Conservation (phyloP, 2,888 invertebrate species). For the Acanthopleura granulata region DNA sequence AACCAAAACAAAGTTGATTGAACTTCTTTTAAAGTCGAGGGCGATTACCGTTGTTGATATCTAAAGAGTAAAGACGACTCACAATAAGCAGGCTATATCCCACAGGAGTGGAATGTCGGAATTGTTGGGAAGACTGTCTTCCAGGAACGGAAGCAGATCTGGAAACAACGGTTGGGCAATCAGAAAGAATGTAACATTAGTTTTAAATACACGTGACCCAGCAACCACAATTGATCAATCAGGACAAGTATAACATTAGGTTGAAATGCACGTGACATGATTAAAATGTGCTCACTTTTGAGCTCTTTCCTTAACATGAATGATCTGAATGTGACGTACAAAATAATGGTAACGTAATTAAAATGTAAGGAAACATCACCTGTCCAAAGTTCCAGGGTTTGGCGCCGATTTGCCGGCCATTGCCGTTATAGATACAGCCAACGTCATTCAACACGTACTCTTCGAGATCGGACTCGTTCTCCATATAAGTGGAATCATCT, state of each 20-base stretch:
- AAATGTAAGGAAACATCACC: constrained; percentile 50
- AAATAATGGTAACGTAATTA: not conserved
- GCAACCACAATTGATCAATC: too few species aligned
- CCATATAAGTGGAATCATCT: constrained; percentile 83
- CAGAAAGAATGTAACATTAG: not conserved
- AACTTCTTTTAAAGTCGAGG: too few species aligned
- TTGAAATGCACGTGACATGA: not conserved
- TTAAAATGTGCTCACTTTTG: too few species aligned
- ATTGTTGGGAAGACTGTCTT: constrained; percentile 67
- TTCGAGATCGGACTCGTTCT: constrained; percentile 80
- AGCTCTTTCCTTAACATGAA: not conserved
- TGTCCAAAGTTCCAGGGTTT: constrained; percentile 90
- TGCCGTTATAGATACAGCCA: constrained; percentile 91
- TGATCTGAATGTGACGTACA: not conserved
- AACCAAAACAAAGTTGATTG: not conserved
- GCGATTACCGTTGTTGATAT: too few species aligned
- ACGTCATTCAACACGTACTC: constrained; percentile 80
- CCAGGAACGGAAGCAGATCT: constrained; percentile 46
- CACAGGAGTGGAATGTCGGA: constrained; percentile 70
- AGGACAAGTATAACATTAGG: not conserved
- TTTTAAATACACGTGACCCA: not conserved
- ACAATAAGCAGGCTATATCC: constrained; percentile 73
- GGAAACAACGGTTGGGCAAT: constrained; percentile 47
- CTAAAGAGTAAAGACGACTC: too few species aligned
- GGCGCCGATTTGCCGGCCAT: constrained; percentile 79